A percentile compares a stretch with the other conserved stretches of the same genome.
phyloP scores from a whole-genome alignment of 2,113 vertebrate genomes.

The Crotalus helleri region DNA sequence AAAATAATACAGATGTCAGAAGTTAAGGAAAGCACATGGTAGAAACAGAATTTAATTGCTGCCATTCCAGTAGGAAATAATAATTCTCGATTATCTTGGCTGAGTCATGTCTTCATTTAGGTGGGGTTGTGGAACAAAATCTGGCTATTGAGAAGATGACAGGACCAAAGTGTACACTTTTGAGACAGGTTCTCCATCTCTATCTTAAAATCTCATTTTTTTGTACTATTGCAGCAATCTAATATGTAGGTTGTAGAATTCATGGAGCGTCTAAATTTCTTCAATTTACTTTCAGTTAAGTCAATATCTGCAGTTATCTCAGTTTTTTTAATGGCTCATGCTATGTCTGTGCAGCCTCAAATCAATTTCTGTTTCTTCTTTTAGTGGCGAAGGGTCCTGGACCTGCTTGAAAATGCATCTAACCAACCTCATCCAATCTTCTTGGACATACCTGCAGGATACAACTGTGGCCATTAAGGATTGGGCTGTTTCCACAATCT shows the following conservation, averaged over 20 bases:
- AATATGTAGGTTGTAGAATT: background rate
- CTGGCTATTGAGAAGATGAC: background rate
- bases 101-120: background rate
- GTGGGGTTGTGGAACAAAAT: background rate
- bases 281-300: background rate
- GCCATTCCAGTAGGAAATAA: background rate
- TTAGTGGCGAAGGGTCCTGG: slow-evolving; percentile 81
- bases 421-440: slow-evolving; percentile 74
- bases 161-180: background rate
- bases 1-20: background rate
- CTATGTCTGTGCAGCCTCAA: background rate
- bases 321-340: background rate
- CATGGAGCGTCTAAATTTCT: background rate
- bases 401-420: slow-evolving; percentile 80
- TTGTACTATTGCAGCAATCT: background rate
- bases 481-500: slow-evolving; percentile 83
- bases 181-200: background rate
- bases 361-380: background rate
- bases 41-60: background rate
- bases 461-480: slow-evolving; percentile 77
- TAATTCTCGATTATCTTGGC: background rate
- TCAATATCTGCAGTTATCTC: background rate
- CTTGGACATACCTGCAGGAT: slow-evolving; percentile 85
- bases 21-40: background rate
- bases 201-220: background rate